Conservation (phyloP, 2,888 invertebrate species). For the Mechanitis mazaeus region DNA sequence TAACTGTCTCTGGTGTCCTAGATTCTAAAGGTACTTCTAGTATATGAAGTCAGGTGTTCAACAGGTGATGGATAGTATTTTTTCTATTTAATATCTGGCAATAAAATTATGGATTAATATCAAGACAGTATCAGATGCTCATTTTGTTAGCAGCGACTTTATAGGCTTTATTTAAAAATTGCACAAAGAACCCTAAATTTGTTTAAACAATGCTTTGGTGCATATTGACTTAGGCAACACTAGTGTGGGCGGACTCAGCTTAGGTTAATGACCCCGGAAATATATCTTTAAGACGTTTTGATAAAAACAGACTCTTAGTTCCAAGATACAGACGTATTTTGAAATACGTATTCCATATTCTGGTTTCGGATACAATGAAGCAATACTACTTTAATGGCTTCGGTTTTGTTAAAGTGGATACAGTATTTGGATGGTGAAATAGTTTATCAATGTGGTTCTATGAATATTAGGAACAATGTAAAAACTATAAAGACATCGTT, state of each 20-base stretch:
- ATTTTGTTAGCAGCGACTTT: too few species aligned
- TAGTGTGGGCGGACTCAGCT: constrained; percentile 50
- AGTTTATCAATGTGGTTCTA: too few species aligned
- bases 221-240: constrained; percentile 53
- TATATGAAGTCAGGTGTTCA: too few species aligned
- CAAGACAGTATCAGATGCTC: too few species aligned
- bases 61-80: too few species aligned
- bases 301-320: constrained; percentile 3
- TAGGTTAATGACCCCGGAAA: constrained; percentile 54
- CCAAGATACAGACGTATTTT: constrained; percentile 2
- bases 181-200: constrained; percentile 22
- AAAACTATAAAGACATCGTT: too few species aligned
- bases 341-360: not conserved
- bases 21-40: too few species aligned
- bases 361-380: not conserved
- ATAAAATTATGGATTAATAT: too few species aligned
- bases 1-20: too few species aligned
- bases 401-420: not conserved
- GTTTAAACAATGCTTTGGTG: constrained; percentile 34
- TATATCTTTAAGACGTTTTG: constrained; percentile 33
- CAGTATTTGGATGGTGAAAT: too few species aligned
- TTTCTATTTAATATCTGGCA: too few species aligned
- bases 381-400: not conserved
- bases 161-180: constrained; percentile 17
- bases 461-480: too few species aligned